These are phyloP conservation scores for Scaptomyza pallida DNA, from an alignment of 1,140 invertebrate genomes.

Conservation along the genomic window DNA sequence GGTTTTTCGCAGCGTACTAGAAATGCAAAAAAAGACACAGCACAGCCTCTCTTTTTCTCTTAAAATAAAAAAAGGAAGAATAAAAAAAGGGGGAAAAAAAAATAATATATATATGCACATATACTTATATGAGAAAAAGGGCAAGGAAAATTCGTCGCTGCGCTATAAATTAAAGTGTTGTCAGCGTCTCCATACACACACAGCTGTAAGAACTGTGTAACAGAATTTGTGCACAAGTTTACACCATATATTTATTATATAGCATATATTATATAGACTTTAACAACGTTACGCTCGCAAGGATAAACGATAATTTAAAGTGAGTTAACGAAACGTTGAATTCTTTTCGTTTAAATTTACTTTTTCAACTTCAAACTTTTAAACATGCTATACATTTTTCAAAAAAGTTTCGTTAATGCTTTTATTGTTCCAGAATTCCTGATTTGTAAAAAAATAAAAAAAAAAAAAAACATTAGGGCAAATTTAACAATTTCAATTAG, in stretches of 20 bases:
- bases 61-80: slow-evolving; percentile 26
- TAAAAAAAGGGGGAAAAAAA: too few relatives aligned
- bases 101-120: slow-evolving; percentile 16
- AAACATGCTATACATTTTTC: too few relatives aligned
- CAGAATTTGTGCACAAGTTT: slow-evolving; percentile 59
- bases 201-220: slow-evolving; percentile 27
- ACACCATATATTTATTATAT: slow-evolving; percentile 74
- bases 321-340: too few relatives aligned
- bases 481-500: slow-evolving; percentile 66
- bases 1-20: slow-evolving; percentile 65
- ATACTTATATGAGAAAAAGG: slow-evolving; percentile 15
- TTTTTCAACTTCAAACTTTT: too few relatives aligned
- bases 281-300: not conserved
- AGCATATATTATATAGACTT: slow-evolving; percentile 13
- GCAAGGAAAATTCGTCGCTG: slow-evolving; percentile 58
- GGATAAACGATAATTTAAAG: not conserved
- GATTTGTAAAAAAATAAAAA: slow-evolving; percentile 45
- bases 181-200: slow-evolving; percentile 36
- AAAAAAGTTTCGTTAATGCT: too few relatives aligned
- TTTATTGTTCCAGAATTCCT: too few relatives aligned
- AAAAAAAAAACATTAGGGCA: slow-evolving; percentile 14
- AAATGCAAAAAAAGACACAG: slow-evolving; percentile 28
- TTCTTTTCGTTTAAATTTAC: too few relatives aligned
- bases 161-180: slow-evolving; percentile 70
- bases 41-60: slow-evolving; percentile 4